Evolutionary conservation across 2,113 vertebrate species (phyloP).

Genomic region (Mesembrinibis cayennensis): DNA sequence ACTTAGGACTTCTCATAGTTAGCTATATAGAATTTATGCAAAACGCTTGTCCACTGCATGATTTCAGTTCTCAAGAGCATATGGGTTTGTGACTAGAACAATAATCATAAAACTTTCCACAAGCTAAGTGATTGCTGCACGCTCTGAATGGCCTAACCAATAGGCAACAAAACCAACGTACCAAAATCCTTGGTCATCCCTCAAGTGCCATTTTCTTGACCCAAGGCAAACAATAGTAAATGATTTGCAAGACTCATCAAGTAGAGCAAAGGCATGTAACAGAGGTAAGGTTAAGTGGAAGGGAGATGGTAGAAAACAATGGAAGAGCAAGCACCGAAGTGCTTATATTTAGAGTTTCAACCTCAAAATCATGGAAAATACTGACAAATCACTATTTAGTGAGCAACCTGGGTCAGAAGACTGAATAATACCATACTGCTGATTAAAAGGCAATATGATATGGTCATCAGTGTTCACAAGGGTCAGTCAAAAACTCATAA

Average conservation of each 20-base stretch:
- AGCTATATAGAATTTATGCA: not conserved
- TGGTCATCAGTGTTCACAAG: not conserved
- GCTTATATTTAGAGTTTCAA: not conserved
- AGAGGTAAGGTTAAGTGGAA: not conserved
- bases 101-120: not conserved
- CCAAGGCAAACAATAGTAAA: not conserved
- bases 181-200: not conserved
- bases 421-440: not conserved
- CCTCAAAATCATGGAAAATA: not conserved
- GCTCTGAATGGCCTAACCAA: not conserved
- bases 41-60: not conserved
- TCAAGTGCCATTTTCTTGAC: not conserved
- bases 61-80: not conserved
- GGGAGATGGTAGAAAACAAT: not conserved
- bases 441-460: not conserved
- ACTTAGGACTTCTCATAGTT: not conserved
- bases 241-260: not conserved
- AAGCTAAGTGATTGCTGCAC: rapidly evolving
- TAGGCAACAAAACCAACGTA: not conserved
- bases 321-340: not conserved
- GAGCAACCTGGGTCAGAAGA: not conserved
- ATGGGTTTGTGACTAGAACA: not conserved
- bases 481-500: conserved; percentile 12
- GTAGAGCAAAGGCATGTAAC: not conserved
- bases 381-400: not conserved